Base-by-base conservation (phyloP, 1,140 invertebrate species). In the Globodera rostochiensis region DNA sequence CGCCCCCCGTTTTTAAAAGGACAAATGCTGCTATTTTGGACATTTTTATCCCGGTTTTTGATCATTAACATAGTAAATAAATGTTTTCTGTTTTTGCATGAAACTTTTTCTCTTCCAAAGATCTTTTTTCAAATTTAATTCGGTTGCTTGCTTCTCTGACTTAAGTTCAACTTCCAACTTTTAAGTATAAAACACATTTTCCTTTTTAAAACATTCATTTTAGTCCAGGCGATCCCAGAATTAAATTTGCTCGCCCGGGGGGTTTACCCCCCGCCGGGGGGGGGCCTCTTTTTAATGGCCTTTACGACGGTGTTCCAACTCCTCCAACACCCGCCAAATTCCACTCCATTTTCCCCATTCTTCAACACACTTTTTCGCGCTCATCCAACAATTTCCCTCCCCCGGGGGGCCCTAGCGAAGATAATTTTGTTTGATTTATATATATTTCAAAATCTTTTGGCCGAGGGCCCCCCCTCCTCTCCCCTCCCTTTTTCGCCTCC, bases 361-460 rank as follows among this genome's bases (percentile, higher is more conserved):
- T 60, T 60, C 15, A n/a, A 13, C 15, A 6, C 57, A 60, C 57
- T 60, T 60, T 53, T 60, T 60, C 57, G 57, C 57, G 57, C 57
- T 60, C 57, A 15, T 60, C 15, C 57, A 60, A 60, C 15, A 19
- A 60, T 60, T 60, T 11, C 50, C 50, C 15, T 15, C 57, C 57
- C 11, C 57, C 9, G 19, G 57, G 57, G 57, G 57, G 11, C 57
- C 50, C 50, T 15, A 15, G 15, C 57, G 57, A 60, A 60, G 19
- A 60, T 60, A 60, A 60, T 60, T 60, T 60, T 60, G 57, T 60
- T 60, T 60, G 57, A 60, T 60, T 60, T 60, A 60, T 60, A 60
- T 60, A 60, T 60, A 60, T 60, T 60, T 60, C 57, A 11, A 60
- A 60, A 60, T 60, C 57, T 60, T 60, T 60, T 15, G 57, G 11